phyloP scores from a whole-genome alignment of 2,888 invertebrate genomes.

The Orchesellides sinensis region DNA sequence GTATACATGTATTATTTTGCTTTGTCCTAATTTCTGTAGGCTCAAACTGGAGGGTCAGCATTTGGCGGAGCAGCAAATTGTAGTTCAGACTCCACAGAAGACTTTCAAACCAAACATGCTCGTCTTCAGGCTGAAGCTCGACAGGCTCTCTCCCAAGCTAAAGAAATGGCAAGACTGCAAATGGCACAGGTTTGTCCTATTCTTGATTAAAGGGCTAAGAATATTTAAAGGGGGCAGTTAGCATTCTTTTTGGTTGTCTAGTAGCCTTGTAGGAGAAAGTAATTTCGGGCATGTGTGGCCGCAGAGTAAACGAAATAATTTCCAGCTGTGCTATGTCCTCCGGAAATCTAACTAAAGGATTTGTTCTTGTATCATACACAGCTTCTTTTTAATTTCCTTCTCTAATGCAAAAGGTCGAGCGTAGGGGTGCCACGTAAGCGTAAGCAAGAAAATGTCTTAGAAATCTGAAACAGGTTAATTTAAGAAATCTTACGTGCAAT shows the following conservation, averaged over 20 bases:
- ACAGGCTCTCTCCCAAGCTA: slow-evolving; percentile 91
- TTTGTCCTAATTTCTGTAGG: slow-evolving; percentile 43
- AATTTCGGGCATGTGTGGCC: not conserved
- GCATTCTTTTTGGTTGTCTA: no score
- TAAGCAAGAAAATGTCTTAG: no score
- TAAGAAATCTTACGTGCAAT: no score
- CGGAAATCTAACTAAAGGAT: not conserved
- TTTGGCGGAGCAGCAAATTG: slow-evolving; percentile 75
- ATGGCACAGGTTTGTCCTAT: slow-evolving; percentile 76
- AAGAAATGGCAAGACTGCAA: slow-evolving; percentile 93
- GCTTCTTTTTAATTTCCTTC: slow-evolving; percentile 29
- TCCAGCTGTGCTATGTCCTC: slow-evolving; percentile 36
- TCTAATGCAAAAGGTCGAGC: not conserved
- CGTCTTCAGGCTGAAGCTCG: slow-evolving; percentile 91
- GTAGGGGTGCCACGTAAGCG: no score
- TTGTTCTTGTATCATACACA: slow-evolving; percentile 17
- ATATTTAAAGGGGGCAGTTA: not conserved
- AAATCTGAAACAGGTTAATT: no score
- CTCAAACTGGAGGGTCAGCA: slow-evolving; percentile 68
- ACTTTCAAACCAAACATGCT: slow-evolving; percentile 89
- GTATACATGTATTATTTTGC: slow-evolving; percentile 4
- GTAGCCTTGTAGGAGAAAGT: not conserved
- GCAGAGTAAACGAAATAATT: not conserved
- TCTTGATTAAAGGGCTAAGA: not conserved
- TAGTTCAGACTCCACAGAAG: slow-evolving; percentile 80